These are phyloP conservation scores for Blomia tropicalis DNA, from an alignment of 2,888 invertebrate genomes.

Conservation along the genomic window DNA sequence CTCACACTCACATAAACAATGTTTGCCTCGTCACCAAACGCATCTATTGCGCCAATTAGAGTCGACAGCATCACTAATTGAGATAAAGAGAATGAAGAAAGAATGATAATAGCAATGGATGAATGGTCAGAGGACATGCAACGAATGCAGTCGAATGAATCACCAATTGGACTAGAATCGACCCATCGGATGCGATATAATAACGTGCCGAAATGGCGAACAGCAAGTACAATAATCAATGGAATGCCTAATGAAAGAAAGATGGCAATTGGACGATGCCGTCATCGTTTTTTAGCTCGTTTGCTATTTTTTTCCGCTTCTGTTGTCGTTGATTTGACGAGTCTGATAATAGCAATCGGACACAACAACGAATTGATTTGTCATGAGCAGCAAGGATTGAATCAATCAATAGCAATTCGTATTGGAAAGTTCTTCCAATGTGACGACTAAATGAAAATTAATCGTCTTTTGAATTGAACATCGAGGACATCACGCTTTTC, in stretches of 20 bases:
- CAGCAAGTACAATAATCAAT: constrained; percentile 12
- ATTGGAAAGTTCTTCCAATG: not conserved
- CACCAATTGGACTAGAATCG: not conserved
- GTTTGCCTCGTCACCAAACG: not conserved
- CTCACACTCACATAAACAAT: not conserved
- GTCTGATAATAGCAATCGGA: not conserved
- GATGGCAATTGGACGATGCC: too few species aligned
- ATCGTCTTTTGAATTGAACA: constrained; percentile 4
- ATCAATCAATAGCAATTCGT: not conserved
- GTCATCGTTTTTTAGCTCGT: too few species aligned
- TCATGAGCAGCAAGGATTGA: not conserved
- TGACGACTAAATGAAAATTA: constrained; percentile 1
- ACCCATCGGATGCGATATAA: not conserved
- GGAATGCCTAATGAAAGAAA: too few species aligned
- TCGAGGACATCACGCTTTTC: not conserved
- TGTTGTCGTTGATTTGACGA: too few species aligned
- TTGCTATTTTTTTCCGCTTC: not conserved
- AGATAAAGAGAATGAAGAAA: constrained; percentile 7
- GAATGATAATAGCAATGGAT: constrained; percentile 3
- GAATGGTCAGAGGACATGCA: constrained; percentile 12
- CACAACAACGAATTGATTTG: not conserved
- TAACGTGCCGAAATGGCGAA: not conserved
- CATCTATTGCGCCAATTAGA: constrained; percentile 13
- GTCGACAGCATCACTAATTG: constrained; percentile 12
- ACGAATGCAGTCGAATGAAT: not conserved